A percentile compares a stretch with the other conserved stretches of the same genome.
Conservation (phyloP, 2,797 vertebrate species). For the Mus spretus region DNA sequence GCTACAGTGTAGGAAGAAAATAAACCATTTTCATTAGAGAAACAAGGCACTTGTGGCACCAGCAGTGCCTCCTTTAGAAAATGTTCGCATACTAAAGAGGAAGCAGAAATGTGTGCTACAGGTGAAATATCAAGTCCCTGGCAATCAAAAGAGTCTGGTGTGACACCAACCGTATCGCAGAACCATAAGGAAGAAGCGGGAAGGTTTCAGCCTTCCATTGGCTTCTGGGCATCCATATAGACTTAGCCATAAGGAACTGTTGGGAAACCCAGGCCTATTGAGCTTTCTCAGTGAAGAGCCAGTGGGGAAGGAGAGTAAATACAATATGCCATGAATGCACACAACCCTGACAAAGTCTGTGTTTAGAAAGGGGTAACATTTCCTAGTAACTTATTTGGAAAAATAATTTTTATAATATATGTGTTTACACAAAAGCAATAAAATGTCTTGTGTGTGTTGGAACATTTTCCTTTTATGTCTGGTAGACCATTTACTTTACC, state of each 20-base stretch:
- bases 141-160: not conserved
- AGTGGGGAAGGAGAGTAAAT: slow-evolving; percentile 57
- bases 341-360: slow-evolving; percentile 65
- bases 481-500: slow-evolving; percentile 75
- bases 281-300: slow-evolving; percentile 17
- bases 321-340: slow-evolving; percentile 11
- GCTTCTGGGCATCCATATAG: not conserved
- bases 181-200: not conserved
- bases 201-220: not conserved
- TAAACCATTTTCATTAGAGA: not conserved
- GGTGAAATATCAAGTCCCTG: slow-evolving; percentile 1
- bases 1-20: slow-evolving; percentile 11
- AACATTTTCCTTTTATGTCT: slow-evolving; percentile 80
- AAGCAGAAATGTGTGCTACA: slow-evolving; percentile 20
- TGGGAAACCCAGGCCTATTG: slow-evolving; percentile 25
- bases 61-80: slow-evolving; percentile 21
- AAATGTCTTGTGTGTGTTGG: slow-evolving; percentile 73
- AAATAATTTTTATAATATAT: slow-evolving; percentile 72
- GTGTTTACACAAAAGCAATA: slow-evolving; percentile 79
- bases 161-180: slow-evolving; percentile 17
- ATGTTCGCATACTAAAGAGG: not conserved
- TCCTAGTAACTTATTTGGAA: slow-evolving; percentile 73
- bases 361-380: slow-evolving; percentile 71
- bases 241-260: not conserved
- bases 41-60: not conserved